Evolutionary conservation across 2,888 invertebrate genomes (phyloP), one percentile per base, ranked within the genome.

Genomic region (Timema cristinae): DNA sequence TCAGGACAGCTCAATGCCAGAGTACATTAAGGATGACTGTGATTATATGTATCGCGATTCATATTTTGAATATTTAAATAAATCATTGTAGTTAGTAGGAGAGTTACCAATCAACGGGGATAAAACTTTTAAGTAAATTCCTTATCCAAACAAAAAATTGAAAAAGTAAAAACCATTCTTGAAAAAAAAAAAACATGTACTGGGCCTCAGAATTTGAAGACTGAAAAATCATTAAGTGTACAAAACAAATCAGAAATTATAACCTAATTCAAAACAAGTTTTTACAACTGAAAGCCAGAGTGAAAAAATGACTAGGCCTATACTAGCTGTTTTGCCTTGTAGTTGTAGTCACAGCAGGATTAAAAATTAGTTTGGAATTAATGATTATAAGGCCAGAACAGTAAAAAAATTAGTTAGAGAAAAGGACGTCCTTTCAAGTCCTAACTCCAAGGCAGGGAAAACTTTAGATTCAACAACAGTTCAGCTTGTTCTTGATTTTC

Each of bases 341-440:
- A 59, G 59, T n/a, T 59, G 59, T 5, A 59, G 59, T 13, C 59
- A 1, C 5, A 59, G 9, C 6, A 59, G 8, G n/a, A 59, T 59
- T 59, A 5, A 5, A n/a, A 59, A 59, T 59, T 0, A n/a, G 15
- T 59, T 13, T n/a, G 59, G 59, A 59, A n/a, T 59, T 59, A n/a
- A n/a, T 59, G 59, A 59, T 59, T 59, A 59, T 59, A 59, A 0
- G 59, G 59, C 59, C 32, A 59, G 59, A 59, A n/a, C 59, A 59
- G 9, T 59, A n/a, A 59, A 59, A 59, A 59, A 7, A n/a, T 59
- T 59, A 59, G 59, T 59, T 11, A 7, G n/a, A 59, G 59, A 59
- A 59, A 59, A 59, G 59, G 59, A 32, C 8, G 13, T 59, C 15
- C 5, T n/a, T 9, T 59, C 59, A 6, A 56, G 10, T 13, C 56